Base-by-base conservation (phyloP, 2,113 vertebrate genomes). In the Addax nasomaculatus region DNA sequence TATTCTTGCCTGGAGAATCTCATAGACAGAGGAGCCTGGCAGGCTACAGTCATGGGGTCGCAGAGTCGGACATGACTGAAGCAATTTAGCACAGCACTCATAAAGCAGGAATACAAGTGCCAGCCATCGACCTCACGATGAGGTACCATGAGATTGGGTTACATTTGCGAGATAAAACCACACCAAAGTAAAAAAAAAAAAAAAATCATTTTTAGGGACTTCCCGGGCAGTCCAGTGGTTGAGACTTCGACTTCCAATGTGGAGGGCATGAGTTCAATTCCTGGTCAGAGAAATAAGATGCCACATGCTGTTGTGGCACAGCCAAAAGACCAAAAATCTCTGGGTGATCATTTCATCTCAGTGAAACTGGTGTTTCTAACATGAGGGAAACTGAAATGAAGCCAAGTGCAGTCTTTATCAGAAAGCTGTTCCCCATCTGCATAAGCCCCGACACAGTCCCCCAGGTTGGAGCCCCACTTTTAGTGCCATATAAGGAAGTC, bases 51-150 rank as follows among this genome's bases (percentile, higher is more conserved):
- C 67, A 39, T 39, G 67, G 36, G n/a, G 10, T 70, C 1, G 0
- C 19, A 70, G n/a, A 70, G 67, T 36, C 0, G 1, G 67, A 70
- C 67, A 39, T 1, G 19, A 39, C 67, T 70, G n/a, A 70, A 39
- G n/a, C n/a, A 70, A 39, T 39, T 70, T 70, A 39, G 67, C 67
- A 39, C 19, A 23, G n/a, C 5, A 3, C 43, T 84, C 45, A 4
- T 79, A 3, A 78, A 53, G 16, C 21, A 13, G n/a, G 39, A 43
- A 29, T 27, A 9, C 17, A 76, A 62, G 58, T 0, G 30, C n/a
- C 67, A 23, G 53, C 17, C 47, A 2, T 8, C 6, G 0, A 2
- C 13, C 53, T 80, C 47, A 8, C 1, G 0, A 76, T 76, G 49
- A 43, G 70, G 17, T 9, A 0, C 16, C 3, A 3, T 4, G 57